Evolutionary conservation across 2,113 vertebrate species (phyloP), one percentile per base, ranked within the genome.

Genomic region (Mustela lutreola): DNA sequence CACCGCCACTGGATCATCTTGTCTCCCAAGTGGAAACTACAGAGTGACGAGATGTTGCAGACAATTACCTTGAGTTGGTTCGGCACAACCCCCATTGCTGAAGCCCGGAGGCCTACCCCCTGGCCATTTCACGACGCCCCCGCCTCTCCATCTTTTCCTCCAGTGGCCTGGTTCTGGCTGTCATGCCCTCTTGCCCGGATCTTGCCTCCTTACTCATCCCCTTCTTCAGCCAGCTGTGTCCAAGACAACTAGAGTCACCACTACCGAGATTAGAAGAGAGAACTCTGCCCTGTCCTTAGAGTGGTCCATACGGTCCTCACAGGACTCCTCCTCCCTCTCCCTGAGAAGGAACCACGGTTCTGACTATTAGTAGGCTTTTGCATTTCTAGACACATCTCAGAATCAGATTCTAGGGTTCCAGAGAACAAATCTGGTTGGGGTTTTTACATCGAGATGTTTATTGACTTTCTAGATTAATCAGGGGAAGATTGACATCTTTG

Each of bases 311-410:
- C 18, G 4, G 11, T 12, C 36, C 71, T 48, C 71, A 22, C 4
- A 26, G 1, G 39, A 4, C 11, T 28, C 62, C 36, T 28, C 11
- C 50, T 58, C 4, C 11, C 39, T 70, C 75, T 48, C 4, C 62
- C 33, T 1, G 1, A 16, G 22, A 31, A 62, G 22, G 19, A 67
- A 36, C 75, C 50, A n/a, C 0, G 4, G 11, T 58, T 81, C 33
- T 6, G 11, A 33, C 24, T 22, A 33, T 45, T 45, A 15, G 0
- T 19, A 24, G 31, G 24, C 31, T 50, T 62, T 62, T n/a, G 50
- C 1, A 4, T 67, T 56, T 89, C 76, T 58, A 1, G 16, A 26
- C 12, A 10, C 36, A 76, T 28, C 84, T 22, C 31, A 45, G 79
- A n/a, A 33, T 56, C 67, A 4, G 58, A 76, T 14, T 39, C 42